Base-by-base conservation (phyloP, 2,113 vertebrate species). In the Barbus barbus region DNA sequence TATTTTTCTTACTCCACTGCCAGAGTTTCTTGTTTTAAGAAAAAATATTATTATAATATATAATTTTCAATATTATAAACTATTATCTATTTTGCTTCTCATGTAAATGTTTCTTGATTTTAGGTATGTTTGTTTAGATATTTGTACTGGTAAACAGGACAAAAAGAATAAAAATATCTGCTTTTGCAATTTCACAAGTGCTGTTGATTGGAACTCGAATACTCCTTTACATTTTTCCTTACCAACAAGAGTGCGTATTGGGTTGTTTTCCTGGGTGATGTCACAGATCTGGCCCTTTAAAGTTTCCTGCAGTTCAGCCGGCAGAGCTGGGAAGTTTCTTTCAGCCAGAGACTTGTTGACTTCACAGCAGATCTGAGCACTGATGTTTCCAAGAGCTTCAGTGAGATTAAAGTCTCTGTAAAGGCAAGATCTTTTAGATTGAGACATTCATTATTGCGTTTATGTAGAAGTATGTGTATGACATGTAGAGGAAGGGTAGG, bases 201-300 rank as follows among this genome's bases (percentile, higher is more conserved):
- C 26, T 65, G 28, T 31, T 18, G 26, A 28, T 18, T 69, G 3
- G 33, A 51, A 36, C 9, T 22, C 65, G 33, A 8, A 24, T 14
- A 8, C 8, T 38, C 33, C 67, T 74, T 28, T 28, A 46, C 8
- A 12, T n/a, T 9, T 14, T 86, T 80, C 91, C 96, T 93, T 92
- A 99, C 97, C 96, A 85, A 98, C 96, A 87, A 98, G 93, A 63
- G 90, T 94, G 87, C 91, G 91, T 85, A 99, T 88, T 9, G 97
- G 95, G 89, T 97, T 97, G 83, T 95, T 94, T 87, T 95, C 93
- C 36, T 97, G 93, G 69, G 91, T 90, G 24, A 98, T 92, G 88
- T 91, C 95, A 91, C 93, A 88, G 0, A 98, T 96, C 83, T 98
- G 97, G 74, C 97, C 97, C 18, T 92, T 48, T 16, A 99, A 94